A percentile compares a stretch with the other conserved stretches of the same genome.
Conservation (phyloP, 2,113 vertebrate genomes). For the Heteronetta atricapilla region DNA sequence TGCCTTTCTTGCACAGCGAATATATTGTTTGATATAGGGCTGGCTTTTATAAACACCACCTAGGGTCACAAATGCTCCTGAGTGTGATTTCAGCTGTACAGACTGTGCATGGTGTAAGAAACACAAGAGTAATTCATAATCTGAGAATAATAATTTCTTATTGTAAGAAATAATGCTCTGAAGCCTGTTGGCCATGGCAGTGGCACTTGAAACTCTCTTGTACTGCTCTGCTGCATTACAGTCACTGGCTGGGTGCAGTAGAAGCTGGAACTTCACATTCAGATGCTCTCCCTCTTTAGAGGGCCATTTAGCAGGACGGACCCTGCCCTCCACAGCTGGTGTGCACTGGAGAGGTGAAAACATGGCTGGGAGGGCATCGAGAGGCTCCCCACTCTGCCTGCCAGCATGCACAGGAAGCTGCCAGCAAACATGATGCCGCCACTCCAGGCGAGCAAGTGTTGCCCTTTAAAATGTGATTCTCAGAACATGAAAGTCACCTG, state of each 20-base stretch:
- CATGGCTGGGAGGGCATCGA: neutral
- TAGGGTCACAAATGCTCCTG: neutral
- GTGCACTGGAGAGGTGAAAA: neutral
- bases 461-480: neutral
- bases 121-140: neutral
- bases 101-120: neutral
- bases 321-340: rapidly evolving
- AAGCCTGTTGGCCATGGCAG: rapidly evolving
- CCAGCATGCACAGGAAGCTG: rapidly evolving
- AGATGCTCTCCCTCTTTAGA: neutral
- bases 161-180: neutral
- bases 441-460: rapidly evolving
- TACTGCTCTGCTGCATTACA: neutral
- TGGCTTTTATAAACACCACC: neutral
- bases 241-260: too few relatives aligned
- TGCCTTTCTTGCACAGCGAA: neutral
- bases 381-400: neutral
- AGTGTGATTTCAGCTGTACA: rapidly evolving
- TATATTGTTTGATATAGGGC: neutral
- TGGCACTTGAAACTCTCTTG: neutral
- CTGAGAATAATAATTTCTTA: neutral
- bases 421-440: rapidly evolving
- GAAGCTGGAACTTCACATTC: neutral
- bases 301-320: rapidly evolving
- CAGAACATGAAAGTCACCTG: rapidly evolving